Evolutionary conservation across 2,113 vertebrate genomes (phyloP).

Genomic region (Sapayoa aenigma): DNA sequence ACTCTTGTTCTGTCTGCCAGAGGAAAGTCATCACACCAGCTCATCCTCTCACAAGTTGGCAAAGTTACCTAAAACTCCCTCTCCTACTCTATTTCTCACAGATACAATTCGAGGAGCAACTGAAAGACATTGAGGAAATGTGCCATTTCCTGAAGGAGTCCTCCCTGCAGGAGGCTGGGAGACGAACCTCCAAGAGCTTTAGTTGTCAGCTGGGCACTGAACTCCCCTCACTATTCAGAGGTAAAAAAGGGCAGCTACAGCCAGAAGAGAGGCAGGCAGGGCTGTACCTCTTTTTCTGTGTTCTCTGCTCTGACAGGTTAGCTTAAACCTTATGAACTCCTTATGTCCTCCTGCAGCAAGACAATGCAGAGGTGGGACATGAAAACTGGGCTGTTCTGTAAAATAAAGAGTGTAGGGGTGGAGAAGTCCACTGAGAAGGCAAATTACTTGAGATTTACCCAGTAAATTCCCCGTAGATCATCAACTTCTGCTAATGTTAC

Average conservation of each 20-base stretch:
- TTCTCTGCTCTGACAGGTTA: background rate
- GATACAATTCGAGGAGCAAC: background rate
- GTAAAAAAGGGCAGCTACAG: background rate
- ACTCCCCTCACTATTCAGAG: conserved; percentile 39
- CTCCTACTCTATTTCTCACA: background rate
- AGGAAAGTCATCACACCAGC: background rate
- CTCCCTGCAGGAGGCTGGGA: conserved; percentile 47
- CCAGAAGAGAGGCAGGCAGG: background rate
- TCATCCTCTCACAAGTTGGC: too few species aligned
- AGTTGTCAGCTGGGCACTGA: background rate
- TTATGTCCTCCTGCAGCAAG: background rate
- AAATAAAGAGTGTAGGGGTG: background rate
- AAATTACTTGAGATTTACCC: background rate
- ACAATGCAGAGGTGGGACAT: background rate
- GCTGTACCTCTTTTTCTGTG: background rate
- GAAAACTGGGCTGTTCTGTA: background rate
- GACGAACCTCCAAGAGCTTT: background rate
- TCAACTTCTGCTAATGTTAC: background rate
- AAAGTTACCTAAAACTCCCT: background rate
- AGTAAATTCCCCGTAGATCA: background rate
- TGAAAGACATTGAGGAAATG: conserved; percentile 5
- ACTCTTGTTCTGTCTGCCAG: background rate
- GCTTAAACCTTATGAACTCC: background rate
- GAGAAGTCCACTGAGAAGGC: background rate
- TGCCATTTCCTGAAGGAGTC: conserved; percentile 11